These are phyloP conservation scores for Chalcosyrphus nemorum DNA, from an alignment of 2,888 invertebrate genomes.

Conservation along the genomic window DNA sequence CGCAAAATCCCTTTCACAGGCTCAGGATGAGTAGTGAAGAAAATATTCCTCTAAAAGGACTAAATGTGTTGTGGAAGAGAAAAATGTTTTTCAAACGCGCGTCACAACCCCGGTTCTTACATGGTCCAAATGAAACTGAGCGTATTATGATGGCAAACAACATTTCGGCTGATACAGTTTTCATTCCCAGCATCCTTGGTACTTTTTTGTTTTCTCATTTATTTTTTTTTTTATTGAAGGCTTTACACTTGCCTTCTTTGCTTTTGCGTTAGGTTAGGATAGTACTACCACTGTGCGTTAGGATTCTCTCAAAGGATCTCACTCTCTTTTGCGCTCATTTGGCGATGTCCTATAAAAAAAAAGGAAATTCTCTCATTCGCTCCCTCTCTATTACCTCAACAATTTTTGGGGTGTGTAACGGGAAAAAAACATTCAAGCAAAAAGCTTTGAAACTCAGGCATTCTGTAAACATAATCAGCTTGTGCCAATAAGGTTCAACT, in stretches of 20 bases:
- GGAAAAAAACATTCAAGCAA: slow-evolving; percentile 36
- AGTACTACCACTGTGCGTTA: slow-evolving; percentile 47
- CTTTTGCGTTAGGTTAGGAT: slow-evolving; percentile 58
- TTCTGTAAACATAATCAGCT: slow-evolving; percentile 50
- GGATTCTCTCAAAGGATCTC: slow-evolving; percentile 6
- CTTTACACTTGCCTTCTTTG: slow-evolving; percentile 9
- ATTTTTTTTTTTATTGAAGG: slow-evolving; percentile 20
- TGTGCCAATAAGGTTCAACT: slow-evolving; percentile 63
- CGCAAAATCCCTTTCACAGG: background rate
- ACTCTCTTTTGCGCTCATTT: slow-evolving; percentile 6
- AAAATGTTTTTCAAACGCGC: slow-evolving; percentile 54
- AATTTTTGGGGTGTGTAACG: slow-evolving; percentile 66
- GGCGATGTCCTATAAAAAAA: background rate
- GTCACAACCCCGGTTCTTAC: slow-evolving; percentile 70
- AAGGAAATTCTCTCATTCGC: background rate
- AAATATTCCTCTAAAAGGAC: slow-evolving; percentile 1
- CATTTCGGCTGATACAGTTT: slow-evolving; percentile 69
- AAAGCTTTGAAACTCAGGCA: slow-evolving; percentile 17
- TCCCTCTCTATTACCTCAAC: slow-evolving; percentile 48
- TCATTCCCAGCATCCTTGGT: slow-evolving; percentile 66
- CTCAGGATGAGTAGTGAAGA: slow-evolving; percentile 3
- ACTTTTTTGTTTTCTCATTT: slow-evolving; percentile 14
- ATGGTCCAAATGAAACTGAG: slow-evolving; percentile 73
- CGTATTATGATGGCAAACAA: slow-evolving; percentile 68
- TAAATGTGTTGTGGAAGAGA: background rate